Percentiles rank a stretch among this genome's conserved stretches.
phyloP scores from a whole-genome alignment of 2,797 vertebrate genomes.

The Cephalopachus bancanus region DNA sequence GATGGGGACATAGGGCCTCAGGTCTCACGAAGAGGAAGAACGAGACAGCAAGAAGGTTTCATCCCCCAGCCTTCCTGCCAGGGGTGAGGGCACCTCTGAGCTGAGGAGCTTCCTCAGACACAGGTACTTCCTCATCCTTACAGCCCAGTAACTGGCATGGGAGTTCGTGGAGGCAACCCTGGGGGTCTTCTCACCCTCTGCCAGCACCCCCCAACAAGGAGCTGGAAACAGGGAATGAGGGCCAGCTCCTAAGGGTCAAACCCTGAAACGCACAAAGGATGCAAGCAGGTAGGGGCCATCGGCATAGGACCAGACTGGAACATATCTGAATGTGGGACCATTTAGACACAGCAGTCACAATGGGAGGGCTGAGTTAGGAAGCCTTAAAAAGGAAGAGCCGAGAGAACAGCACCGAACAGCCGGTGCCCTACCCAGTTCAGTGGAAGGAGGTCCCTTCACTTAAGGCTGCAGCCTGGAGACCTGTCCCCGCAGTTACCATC shows the following conservation, averaged over 20 bases:
- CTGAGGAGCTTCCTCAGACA: not conserved
- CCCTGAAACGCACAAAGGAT: not conserved
- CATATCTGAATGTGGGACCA: no score
- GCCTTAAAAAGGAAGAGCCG: not conserved
- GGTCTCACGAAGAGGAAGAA: not conserved
- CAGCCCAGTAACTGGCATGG: not conserved
- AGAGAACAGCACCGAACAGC: rapidly evolving
- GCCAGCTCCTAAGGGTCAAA: not conserved
- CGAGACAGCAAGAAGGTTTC: no score
- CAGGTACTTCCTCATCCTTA: not conserved
- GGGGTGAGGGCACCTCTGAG: not conserved
- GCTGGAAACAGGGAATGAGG: not conserved
- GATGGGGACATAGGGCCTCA: not conserved
- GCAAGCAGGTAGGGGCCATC: not conserved
- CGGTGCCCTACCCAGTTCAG: rapidly evolving
- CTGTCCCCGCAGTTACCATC: not conserved
- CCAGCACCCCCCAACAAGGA: no score
- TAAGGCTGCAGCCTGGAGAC: not conserved
- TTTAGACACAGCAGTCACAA: not conserved
- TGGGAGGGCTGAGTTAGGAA: not conserved
- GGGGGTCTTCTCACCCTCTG: not conserved
- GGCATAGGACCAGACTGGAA: not conserved
- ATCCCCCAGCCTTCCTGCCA: not conserved
- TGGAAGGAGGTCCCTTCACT: not conserved
- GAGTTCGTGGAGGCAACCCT: not conserved